phyloP scores from a whole-genome alignment of 2,888 invertebrate genomes.

The Lamellibrachia columna region DNA sequence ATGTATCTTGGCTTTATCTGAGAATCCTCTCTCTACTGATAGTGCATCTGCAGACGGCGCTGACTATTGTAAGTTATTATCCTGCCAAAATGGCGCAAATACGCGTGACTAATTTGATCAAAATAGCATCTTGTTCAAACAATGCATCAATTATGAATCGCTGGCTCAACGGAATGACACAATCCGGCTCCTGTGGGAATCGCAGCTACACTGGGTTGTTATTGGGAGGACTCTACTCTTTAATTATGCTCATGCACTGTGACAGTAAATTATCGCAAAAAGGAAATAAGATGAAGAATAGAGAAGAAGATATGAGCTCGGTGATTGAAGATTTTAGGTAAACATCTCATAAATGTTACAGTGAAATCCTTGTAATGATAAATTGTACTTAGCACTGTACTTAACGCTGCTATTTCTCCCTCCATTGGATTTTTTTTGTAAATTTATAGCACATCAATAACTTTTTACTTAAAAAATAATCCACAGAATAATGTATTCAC shows the following conservation, averaged over 20 bases:
- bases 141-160: constrained; percentile 12
- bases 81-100: constrained; percentile 12
- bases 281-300: not conserved
- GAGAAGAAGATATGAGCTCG: not conserved
- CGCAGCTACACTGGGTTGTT: not conserved
- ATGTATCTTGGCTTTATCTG: not conserved
- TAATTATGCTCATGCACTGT: not conserved
- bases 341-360: not conserved
- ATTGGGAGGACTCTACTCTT: constrained; percentile 16
- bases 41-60: constrained; percentile 11
- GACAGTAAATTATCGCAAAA: constrained; percentile 12
- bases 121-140: constrained; percentile 16
- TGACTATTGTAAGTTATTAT: constrained; percentile 11
- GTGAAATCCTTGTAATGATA: not conserved
- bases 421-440: too few species aligned
- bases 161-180: not conserved
- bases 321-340: constrained; percentile 12
- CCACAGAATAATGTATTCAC: not conserved
- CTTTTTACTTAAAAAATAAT: not conserved
- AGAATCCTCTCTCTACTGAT: not conserved
- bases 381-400: not conserved
- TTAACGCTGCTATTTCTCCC: not conserved
- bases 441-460: too few species aligned
- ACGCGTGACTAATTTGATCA: constrained; percentile 16
- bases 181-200: not conserved